Evolutionary conservation across 2,113 vertebrate genomes (phyloP), one percentile per base, ranked within the genome.

Genomic region (Leptobrachium ailaonicum): DNA sequence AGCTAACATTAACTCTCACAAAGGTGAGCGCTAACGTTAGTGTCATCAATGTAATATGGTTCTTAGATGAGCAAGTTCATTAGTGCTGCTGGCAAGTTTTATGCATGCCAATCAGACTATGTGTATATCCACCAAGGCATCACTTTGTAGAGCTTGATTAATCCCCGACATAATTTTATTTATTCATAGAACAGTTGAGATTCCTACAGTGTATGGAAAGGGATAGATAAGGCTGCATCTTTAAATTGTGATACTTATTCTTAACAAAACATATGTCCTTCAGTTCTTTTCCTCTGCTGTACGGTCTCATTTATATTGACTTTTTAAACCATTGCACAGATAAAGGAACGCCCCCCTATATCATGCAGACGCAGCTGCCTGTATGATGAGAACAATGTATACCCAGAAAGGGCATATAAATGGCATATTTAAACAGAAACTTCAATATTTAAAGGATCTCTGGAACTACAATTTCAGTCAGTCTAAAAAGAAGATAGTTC

Each of bases 381-480:
- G 63, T 79, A 54, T 62, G 64, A 41, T 44, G 53, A 53, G 20
- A 47, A 42, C n/a, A 45, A n/a, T 67, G 68, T 60, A 32, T n/a
- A 8, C 47, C 77, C 71, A 80, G 63, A 74, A 74, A 74, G 41
- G 64, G 64, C 78, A 80, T 80, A 80, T 80, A 80, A 80, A 80
- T 80, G 63, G 74, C 71, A 80, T 74, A 74, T 74, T 80, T 80
- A 80, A 64, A 74, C 64, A 58, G 56, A 44, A 67, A 41, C 20
- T 80, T 71, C 41, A 71, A 74, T 32, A 41, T 13, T 12, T 42
- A 68, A 66, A 68, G 42, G 62, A 77, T 47, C 66, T 2, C 76
- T 45, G 53, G 32, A 64, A 68, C 71, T 80, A 71, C 78, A 62
- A 13, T 43, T 74, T 74, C 54, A 74, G 8, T 60, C 42, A 6